Percentiles rank a stretch among this genome's conserved stretches.
Conservation (phyloP, 1,140 invertebrate species). For the Zophobas atratus region DNA sequence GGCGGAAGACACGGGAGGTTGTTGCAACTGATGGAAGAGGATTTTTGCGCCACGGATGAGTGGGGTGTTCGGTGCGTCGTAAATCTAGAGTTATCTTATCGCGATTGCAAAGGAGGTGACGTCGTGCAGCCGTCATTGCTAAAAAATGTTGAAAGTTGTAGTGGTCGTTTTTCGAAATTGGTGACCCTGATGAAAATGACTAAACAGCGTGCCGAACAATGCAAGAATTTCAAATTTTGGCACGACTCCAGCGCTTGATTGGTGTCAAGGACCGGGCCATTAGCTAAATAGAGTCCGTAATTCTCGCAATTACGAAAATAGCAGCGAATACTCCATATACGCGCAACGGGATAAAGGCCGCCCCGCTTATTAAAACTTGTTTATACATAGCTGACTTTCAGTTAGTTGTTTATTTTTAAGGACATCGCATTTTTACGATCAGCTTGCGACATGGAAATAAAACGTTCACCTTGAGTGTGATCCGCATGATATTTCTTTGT, state of each 20-base stretch:
- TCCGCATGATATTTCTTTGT: background rate
- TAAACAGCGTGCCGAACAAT: background rate
- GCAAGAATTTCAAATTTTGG: background rate
- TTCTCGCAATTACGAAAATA: background rate
- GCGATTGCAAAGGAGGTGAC: too few species aligned
- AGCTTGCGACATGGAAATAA: slow-evolving; percentile 17
- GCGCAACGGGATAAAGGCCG: slow-evolving; percentile 5
- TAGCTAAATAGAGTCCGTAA: background rate
- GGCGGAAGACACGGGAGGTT: too few species aligned
- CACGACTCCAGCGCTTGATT: background rate
- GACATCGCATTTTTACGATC: slow-evolving; percentile 31
- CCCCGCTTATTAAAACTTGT: slow-evolving; percentile 14
- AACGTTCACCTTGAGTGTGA: background rate
- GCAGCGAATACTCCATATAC: background rate
- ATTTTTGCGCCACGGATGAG: too few species aligned
- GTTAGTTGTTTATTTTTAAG: slow-evolving; percentile 28
- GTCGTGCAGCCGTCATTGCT: too few species aligned
- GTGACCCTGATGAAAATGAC: too few species aligned
- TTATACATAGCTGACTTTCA: slow-evolving; percentile 20
- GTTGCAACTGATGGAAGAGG: too few species aligned
- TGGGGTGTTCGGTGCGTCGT: too few species aligned
- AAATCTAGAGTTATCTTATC: too few species aligned
- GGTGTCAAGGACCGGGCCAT: background rate
- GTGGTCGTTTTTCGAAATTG: too few species aligned
- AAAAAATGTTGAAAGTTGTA: too few species aligned